Percentiles rank a stretch among this genome's conserved stretches.
Evolutionary conservation across 2,797 vertebrate species (phyloP).

Genomic region (Spinus pinus): DNA sequence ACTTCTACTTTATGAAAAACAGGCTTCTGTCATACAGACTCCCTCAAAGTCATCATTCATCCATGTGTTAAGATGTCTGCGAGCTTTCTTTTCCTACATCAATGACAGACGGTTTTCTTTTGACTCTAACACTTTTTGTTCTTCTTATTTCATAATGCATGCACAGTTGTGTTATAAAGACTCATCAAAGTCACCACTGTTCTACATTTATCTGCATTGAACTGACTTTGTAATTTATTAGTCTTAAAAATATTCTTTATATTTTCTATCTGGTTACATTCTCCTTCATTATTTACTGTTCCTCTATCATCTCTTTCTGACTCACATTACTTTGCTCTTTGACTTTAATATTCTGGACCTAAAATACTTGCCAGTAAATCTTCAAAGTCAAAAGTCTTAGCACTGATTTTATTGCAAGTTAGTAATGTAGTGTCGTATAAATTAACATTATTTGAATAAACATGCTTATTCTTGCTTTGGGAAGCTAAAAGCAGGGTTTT

Average conservation of each 20-base stretch:
- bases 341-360: conserved; percentile 20
- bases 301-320: conserved; percentile 17
- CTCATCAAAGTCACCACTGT: conserved; percentile 63
- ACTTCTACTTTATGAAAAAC: conserved; percentile 30
- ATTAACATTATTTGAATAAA: conserved; percentile 1
- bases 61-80: not conserved
- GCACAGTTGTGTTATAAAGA: conserved; percentile 48
- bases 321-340: not conserved
- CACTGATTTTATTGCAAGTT: not conserved
- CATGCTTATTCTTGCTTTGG: not conserved
- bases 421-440: not conserved
- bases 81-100: conserved; percentile 39
- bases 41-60: conserved; percentile 59
- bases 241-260: conserved; percentile 56
- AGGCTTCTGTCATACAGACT: conserved; percentile 20
- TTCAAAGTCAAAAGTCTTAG: conserved; percentile 30
- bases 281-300: conserved; percentile 49
- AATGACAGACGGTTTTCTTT: conserved; percentile 44
- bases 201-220: conserved; percentile 60
- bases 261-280: conserved; percentile 51
- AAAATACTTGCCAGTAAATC: not conserved
- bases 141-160: conserved; percentile 49
- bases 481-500: not conserved
- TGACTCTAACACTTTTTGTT: conserved; percentile 39
- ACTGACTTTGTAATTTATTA: conserved; percentile 59